Evolutionary conservation across 1,140 invertebrate species (phyloP).

Genomic region (Pseudobourletiella spinata): DNA sequence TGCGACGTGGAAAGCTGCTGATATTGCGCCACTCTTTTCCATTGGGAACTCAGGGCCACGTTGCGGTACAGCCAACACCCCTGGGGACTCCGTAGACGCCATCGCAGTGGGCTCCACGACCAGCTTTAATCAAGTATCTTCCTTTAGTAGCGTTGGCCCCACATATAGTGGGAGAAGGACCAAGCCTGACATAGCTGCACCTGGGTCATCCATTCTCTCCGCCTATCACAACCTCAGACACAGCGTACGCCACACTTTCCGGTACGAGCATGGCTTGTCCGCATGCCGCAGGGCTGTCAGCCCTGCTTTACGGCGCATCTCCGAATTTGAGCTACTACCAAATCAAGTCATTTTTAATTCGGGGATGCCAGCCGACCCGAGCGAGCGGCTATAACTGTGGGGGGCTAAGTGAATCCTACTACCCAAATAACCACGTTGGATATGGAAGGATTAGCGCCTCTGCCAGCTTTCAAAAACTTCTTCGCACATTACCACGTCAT

Average conservation of each 20-base stretch:
- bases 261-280: conserved; percentile 12
- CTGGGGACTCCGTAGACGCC: neutral
- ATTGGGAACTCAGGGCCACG: neutral
- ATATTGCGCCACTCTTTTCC: conserved; percentile 4
- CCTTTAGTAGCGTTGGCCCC: conserved; percentile 12
- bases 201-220: conserved; percentile 2
- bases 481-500: too few species aligned
- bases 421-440: conserved; percentile 1
- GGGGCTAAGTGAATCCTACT: neutral
- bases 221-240: conserved; percentile 1
- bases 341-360: neutral
- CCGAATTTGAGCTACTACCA: neutral
- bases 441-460: neutral
- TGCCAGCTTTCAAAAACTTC: too few species aligned
- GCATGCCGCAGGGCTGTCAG: conserved; percentile 4
- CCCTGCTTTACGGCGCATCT: neutral
- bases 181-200: conserved; percentile 20
- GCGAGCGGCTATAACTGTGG: neutral
- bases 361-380: neutral
- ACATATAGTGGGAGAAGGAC: neutral
- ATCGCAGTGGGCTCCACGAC: conserved; percentile 11
- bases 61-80: neutral
- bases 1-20: conserved; percentile 7
- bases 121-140: neutral
- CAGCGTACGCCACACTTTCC: neutral